Evolutionary conservation across 2,797 vertebrate genomes (phyloP), one percentile per base, ranked within the genome.

Genomic region (Cirrhinus mrigala): DNA sequence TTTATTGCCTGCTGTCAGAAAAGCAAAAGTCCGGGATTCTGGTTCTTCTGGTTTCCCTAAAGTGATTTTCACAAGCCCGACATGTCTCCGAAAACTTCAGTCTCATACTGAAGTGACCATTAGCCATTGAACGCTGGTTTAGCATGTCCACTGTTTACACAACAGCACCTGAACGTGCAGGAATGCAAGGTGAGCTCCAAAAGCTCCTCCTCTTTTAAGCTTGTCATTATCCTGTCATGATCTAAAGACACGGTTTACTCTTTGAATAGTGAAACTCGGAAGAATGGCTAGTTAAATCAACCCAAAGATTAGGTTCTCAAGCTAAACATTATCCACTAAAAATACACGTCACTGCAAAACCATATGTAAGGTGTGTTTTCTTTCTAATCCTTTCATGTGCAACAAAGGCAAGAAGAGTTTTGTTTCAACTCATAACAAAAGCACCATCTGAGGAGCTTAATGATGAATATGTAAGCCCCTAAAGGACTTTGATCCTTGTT

Each of bases 401-500:
- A 85, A 58, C 71, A 22, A 54, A 84, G 86, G 64, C 46, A 22
- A 69, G 48, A 83, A 37, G 85, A 83, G 48, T 81, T 68, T 86
- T 92, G 88, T 92, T 91, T 91, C 88, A 82, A 90, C 89, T 91
- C 78, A 89, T 73, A 90, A 88, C 88, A 90, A 85, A 91, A 87
- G 83, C 87, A 52, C 83, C 84, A 70, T 86, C 87, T 90, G 90
- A 73, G 60, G 52, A 87, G 82, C 68, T 40, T 87, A 40, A 84
- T 89, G 40, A 79, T 79, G 88, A 92, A 15, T 71, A 87, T 56
- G 37, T 37, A 20, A 52, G 50, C 37, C 87, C 18, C 86, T 14
- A 75, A 33, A 87, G 87, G 88, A 87, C 93, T 95, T 94, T 94
- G 92, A 94, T 93, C 90, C 24, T 48, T 78, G 89, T 84, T 73